phyloP scores from a whole-genome alignment of 2,113 vertebrate species.

The Sterna hirundo region DNA sequence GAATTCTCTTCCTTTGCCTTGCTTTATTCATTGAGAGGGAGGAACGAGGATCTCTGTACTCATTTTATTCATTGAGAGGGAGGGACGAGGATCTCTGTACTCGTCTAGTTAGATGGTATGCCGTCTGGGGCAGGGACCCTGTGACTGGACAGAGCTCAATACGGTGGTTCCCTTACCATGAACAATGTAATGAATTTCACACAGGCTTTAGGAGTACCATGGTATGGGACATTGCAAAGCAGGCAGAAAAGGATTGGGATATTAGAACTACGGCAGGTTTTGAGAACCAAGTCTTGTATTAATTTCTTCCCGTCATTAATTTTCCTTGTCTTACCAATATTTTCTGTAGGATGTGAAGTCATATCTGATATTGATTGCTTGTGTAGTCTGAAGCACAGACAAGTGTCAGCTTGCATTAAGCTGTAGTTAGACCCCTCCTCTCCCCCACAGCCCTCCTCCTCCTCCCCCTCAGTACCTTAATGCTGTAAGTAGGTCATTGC shows the following conservation, averaged over 20 bases:
- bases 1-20: not conserved
- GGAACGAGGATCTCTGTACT: not conserved
- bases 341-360: conserved; percentile 35
- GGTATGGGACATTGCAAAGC: not conserved
- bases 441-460: not conserved
- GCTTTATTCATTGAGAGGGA: not conserved
- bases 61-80: not conserved
- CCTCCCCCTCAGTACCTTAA: conserved; percentile 19
- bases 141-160: not conserved
- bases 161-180: not conserved
- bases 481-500: conserved; percentile 64
- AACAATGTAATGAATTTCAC: not conserved
- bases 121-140: not conserved
- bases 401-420: conserved; percentile 55
- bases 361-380: conserved; percentile 25
- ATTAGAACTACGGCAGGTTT: not conserved
- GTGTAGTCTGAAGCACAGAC: not conserved
- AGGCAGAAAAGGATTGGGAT: not conserved
- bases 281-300: not conserved
- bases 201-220: not conserved
- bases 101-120: not conserved
- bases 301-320: conserved; percentile 24
- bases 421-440: conserved; percentile 13
- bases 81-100: not conserved
- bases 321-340: not conserved